These are phyloP conservation scores for Araneus ventricosus DNA, from an alignment of 1,140 invertebrate genomes.

Conservation along the genomic window DNA sequence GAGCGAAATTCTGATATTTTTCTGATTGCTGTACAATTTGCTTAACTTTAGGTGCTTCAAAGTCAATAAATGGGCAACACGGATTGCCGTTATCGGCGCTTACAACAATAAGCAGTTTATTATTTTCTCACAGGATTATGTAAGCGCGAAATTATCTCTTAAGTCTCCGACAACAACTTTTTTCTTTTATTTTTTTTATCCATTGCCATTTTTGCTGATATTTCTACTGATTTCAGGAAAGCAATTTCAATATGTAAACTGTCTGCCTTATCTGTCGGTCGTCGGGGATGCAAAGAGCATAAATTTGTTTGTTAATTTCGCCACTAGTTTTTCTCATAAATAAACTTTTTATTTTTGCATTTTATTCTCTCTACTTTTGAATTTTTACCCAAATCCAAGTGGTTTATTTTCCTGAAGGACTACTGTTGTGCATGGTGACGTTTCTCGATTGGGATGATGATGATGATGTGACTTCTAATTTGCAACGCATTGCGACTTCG, in stretches of 20 bases:
- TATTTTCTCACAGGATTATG: conserved; percentile 19
- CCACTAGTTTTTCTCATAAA: neutral
- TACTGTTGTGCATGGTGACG: neutral
- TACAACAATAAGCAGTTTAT: conserved; percentile 4
- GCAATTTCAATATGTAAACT: conserved; percentile 56
- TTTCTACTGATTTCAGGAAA: conserved; percentile 58
- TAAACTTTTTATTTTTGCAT: neutral
- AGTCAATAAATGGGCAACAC: neutral
- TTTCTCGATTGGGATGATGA: neutral
- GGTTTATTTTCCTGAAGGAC: neutral
- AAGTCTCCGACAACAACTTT: conserved; percentile 16
- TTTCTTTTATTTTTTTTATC: neutral
- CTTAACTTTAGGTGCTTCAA: neutral
- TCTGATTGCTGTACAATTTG: neutral
- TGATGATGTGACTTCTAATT: neutral
- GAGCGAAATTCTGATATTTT: neutral
- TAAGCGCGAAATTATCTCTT: conserved; percentile 43
- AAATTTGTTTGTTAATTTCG: conserved; percentile 44
- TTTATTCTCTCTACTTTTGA: neutral
- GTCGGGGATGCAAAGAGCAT: conserved; percentile 33
- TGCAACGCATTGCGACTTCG: neutral
- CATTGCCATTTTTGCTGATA: conserved; percentile 55
- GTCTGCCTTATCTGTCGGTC: conserved; percentile 22
- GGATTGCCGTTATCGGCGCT: neutral
- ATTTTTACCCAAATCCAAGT: neutral